Conservation (phyloP, 2,888 invertebrate genomes). For the Cheiracanthium punctorium region DNA sequence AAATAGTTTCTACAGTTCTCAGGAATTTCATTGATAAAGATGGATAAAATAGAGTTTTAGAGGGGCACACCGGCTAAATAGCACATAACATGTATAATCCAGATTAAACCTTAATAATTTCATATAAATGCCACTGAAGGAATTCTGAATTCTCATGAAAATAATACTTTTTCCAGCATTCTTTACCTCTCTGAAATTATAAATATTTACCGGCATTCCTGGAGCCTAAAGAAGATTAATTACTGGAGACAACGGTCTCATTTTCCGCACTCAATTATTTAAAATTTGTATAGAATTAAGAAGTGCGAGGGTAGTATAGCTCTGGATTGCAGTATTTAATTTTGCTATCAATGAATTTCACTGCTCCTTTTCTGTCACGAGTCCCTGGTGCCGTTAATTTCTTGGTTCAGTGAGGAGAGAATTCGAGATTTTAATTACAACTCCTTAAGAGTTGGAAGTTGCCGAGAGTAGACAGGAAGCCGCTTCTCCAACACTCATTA, state of each 20-base stretch:
- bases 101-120: no score
- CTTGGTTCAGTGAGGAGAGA: constrained; percentile 42
- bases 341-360: constrained; percentile 41
- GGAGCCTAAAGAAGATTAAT: constrained; percentile 33
- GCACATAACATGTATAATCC: no score
- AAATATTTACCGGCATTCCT: constrained; percentile 23
- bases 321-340: constrained; percentile 36
- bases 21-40: no score
- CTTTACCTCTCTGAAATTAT: no score
- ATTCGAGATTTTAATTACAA: constrained; percentile 47
- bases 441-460: constrained; percentile 30
- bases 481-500: neutral
- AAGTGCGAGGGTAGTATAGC: neutral
- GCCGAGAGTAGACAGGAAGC: neutral
- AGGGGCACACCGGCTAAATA: no score
- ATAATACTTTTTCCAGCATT: no score
- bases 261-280: constrained; percentile 44
- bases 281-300: constrained; percentile 38
- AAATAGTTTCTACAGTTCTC: no score
- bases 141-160: no score
- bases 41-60: no score
- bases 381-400: constrained; percentile 43
- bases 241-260: constrained; percentile 31
- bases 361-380: constrained; percentile 36
- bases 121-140: no score